Base-by-base conservation (phyloP, 2,113 vertebrate genomes). In the Melanocharis versteri region DNA sequence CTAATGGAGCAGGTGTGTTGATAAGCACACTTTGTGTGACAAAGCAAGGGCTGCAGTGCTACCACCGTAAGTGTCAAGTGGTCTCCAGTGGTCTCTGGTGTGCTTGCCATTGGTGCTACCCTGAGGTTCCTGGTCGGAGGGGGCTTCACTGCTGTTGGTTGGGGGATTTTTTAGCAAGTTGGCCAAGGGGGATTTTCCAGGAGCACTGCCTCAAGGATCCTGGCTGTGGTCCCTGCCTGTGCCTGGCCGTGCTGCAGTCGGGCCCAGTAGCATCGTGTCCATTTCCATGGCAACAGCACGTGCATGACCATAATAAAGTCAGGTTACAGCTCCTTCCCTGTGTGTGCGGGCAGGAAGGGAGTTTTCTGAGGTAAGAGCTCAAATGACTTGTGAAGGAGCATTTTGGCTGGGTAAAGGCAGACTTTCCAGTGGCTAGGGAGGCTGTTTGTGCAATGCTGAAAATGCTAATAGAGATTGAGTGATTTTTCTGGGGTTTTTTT, bases 351-450 rank as follows among this genome's bases (percentile, higher is more conserved):
- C 72, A 94, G 83, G 80, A 89, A 85, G 93, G 86, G 91, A 87
- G 91, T 85, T 89, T 83, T 88, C 62, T 94, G 93, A 90, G 90
- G 90, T 86, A 89, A 84, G 64, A 86, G 72, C 89, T 87, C 61
- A 35, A 40, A 48, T 79, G 66, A 69, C 79, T 83, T 80, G 79
- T 77, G 79, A 75, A 93, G 85, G 54, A 93, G n/a, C 7, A 0
- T 83, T 92, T 86, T 91, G 84, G n/a, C 71, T 89, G 79, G 54
- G 48, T 80, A 51, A 84, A 80, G 53, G 31, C 71, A 78, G 87
- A 53, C 51, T 81, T 90, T 50, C 54, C 66, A 61, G 78, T 26
- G 7, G 73, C 54, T 44, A 6, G 40, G 50, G 62, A 94, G 73
- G 57, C 44, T 1, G 7, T 77, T 75, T 47, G 57, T 68, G 31